Conservation (phyloP, 2,888 invertebrate species). For the Oeneis ivallda region DNA sequence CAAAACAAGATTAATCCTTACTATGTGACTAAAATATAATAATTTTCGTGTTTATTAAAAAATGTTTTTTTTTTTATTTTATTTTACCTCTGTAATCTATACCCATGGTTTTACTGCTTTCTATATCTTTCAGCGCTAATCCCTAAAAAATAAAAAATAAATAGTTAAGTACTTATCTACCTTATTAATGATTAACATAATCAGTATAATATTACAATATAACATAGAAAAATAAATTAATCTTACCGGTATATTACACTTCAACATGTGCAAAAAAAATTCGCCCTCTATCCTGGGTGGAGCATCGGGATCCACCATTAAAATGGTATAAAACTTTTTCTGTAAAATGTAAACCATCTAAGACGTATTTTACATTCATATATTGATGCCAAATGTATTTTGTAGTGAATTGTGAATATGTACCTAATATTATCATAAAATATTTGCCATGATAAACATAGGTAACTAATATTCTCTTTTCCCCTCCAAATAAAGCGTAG, state of each 20-base stretch:
- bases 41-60: too few species aligned
- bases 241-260: conserved; percentile 77
- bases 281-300: conserved; percentile 69
- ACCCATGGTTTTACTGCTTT: conserved; percentile 67
- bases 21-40: too few species aligned
- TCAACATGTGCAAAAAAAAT: conserved; percentile 76
- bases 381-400: too few species aligned
- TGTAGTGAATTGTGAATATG: too few species aligned
- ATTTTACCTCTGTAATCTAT: conserved; percentile 69
- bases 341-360: conserved; percentile 47
- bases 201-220: too few species aligned
- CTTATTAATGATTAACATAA: not conserved
- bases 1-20: too few species aligned
- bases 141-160: conserved; percentile 54
- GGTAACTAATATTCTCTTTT: too few species aligned
- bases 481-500: too few species aligned
- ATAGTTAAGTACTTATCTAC: not conserved
- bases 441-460: too few species aligned
- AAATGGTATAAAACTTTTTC: conserved; percentile 75
- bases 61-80: too few species aligned
- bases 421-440: too few species aligned
- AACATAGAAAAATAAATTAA: conserved; percentile 37
- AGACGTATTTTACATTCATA: not conserved
- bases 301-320: conserved; percentile 77
- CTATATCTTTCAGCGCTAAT: conserved; percentile 63